Evolutionary conservation across 2,113 vertebrate species (phyloP).

Genomic region (Monarcha castaneiventris): DNA sequence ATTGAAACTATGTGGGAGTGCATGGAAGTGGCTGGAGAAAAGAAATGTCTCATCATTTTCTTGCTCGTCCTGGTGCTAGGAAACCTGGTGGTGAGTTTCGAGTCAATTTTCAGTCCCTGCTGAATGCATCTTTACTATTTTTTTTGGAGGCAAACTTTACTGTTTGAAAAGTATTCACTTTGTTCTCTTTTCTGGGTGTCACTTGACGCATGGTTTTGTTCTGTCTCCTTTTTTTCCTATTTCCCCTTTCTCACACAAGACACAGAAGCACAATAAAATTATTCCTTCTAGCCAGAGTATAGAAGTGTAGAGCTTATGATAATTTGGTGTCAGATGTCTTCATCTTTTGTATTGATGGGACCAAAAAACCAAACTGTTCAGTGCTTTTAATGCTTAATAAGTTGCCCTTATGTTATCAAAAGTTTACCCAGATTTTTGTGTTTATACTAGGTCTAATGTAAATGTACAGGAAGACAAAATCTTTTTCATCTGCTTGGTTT

Average conservation of each 20-base stretch:
- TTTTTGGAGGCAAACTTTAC: not conserved
- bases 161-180: not conserved
- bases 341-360: not conserved
- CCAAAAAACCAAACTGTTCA: not conserved
- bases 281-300: not conserved
- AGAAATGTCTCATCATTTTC: slow-evolving; percentile 65
- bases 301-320: not conserved
- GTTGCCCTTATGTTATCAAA: not conserved
- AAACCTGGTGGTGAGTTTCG: slow-evolving; percentile 78
- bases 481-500: not conserved
- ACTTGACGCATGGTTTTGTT: not conserved
- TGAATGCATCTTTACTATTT: not conserved
- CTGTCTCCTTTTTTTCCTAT: not conserved
- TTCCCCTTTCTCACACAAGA: not conserved
- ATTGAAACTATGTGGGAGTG: slow-evolving; percentile 80
- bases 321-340: not conserved
- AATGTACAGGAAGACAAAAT: not conserved
- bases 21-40: slow-evolving; percentile 47
- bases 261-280: not conserved
- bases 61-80: slow-evolving; percentile 72
- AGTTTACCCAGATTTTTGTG: not conserved
- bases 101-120: not conserved
- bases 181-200: not conserved
- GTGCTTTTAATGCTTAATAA: not conserved
- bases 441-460: not conserved